Evolutionary conservation across 2,797 vertebrate genomes (phyloP).

Genomic region (Ctenopoma multispine): DNA sequence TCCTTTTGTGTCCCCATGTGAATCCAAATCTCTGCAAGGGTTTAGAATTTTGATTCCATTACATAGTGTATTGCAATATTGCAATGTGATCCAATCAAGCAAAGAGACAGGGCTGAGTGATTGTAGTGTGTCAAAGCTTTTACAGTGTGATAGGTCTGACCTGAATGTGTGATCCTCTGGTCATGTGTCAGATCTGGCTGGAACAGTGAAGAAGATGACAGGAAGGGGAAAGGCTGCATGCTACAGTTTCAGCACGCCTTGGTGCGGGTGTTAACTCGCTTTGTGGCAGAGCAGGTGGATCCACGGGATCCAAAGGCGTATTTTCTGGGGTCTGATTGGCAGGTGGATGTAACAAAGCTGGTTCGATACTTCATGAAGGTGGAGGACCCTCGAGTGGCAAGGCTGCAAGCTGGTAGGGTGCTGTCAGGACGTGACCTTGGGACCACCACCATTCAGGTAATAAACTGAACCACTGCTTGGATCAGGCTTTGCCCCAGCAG

Average conservation of each 20-base stretch:
- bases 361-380: conserved; percentile 93
- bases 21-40: conserved; percentile 47
- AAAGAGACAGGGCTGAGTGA: conserved; percentile 60
- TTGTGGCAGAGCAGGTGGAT: conserved; percentile 88
- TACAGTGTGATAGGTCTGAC: conserved; percentile 55
- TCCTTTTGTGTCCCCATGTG: conserved; percentile 12
- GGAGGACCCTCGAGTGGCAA: conserved; percentile 90
- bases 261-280: conserved; percentile 91
- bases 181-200: conserved; percentile 81
- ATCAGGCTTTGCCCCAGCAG: not conserved
- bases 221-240: conserved; percentile 89
- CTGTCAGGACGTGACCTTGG: conserved; percentile 91
- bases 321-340: conserved; percentile 94
- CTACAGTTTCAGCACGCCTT: conserved; percentile 92
- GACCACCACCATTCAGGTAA: conserved; percentile 93
- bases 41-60: conserved; percentile 64
- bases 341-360: conserved; percentile 91
- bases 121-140: conserved; percentile 55
- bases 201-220: conserved; percentile 91
- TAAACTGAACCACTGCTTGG: conserved; percentile 6
- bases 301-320: conserved; percentile 81
- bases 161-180: conserved; percentile 41
- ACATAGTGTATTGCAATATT: conserved; percentile 60
- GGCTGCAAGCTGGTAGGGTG: conserved; percentile 87
- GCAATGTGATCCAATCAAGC: conserved; percentile 69